These are phyloP conservation scores for Athene cunicularia DNA, from an alignment of 2,113 vertebrate genomes.

Conservation along the genomic window DNA sequence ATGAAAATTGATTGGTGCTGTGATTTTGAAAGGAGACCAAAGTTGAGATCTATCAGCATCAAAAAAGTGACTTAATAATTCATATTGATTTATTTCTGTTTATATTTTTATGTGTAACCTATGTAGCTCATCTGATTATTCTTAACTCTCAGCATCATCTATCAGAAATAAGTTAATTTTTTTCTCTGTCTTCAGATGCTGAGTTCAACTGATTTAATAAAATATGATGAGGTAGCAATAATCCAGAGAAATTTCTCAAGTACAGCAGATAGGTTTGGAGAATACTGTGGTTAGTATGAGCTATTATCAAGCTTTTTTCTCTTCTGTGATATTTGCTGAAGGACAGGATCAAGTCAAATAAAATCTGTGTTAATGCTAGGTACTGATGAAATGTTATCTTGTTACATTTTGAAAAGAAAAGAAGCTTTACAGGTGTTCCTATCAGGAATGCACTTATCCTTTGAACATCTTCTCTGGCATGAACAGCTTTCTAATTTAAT, in stretches of 20 bases:
- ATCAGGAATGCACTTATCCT: not conserved
- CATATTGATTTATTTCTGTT: not conserved
- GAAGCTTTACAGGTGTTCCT: not conserved
- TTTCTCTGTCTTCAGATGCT: not conserved
- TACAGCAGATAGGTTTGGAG: not conserved
- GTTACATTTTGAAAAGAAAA: constrained; percentile 10
- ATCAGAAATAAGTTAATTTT: not conserved
- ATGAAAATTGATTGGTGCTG: not conserved
- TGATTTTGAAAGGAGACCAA: not conserved
- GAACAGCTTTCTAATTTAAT: constrained; percentile 42
- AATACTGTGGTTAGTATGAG: not conserved
- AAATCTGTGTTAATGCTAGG: not conserved
- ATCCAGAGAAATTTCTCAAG: not conserved
- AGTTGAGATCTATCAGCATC: not conserved
- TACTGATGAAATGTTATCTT: constrained; percentile 10
- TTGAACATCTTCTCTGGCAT: not conserved
- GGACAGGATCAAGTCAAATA: not conserved
- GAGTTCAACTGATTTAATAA: not conserved
- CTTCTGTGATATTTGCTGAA: not conserved
- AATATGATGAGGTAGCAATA: not conserved
- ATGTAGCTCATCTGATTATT: not conserved
- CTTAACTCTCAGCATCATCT: not conserved
- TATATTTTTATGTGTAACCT: not conserved
- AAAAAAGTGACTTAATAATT: not conserved
- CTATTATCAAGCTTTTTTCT: not conserved